Conservation (phyloP, 2,113 vertebrate species). For the Leucopsar rothschildi region DNA sequence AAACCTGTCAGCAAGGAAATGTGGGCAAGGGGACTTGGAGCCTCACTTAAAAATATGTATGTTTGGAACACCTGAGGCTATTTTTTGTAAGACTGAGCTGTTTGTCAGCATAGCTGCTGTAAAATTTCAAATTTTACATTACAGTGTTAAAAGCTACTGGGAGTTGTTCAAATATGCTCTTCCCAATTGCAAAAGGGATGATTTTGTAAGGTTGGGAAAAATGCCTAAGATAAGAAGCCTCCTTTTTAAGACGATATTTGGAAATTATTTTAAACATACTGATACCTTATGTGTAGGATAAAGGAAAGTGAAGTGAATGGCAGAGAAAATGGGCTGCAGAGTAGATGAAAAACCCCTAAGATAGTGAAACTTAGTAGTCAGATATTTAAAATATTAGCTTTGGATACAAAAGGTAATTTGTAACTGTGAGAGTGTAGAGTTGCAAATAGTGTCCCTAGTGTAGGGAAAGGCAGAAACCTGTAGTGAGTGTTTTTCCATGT, state of each 20-base stretch:
- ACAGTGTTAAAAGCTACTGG: neutral
- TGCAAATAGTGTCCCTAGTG: rapidly evolving
- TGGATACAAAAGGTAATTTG: neutral
- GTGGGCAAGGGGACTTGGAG: neutral
- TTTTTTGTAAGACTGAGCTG: neutral
- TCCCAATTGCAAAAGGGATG: neutral
- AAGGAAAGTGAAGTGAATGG: neutral
- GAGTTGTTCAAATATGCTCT: neutral
- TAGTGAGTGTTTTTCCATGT: neutral
- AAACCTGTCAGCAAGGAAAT: neutral
- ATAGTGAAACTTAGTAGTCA: neutral
- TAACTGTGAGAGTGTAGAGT: neutral
- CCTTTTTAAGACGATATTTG: neutral
- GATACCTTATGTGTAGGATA: neutral
- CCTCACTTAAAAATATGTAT: neutral
- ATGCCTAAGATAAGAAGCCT: neutral
- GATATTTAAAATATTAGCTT: neutral
- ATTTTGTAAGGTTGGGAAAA: neutral
- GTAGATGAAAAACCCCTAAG: neutral
- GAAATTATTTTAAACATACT: neutral
- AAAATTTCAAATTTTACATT: neutral
- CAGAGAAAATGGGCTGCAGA: neutral
- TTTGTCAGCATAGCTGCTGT: neutral
- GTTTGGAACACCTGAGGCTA: neutral
- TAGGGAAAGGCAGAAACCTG: neutral